These are phyloP conservation scores for Casuarius casuarius DNA, from an alignment of 2,113 vertebrate genomes.

Conservation along the genomic window DNA sequence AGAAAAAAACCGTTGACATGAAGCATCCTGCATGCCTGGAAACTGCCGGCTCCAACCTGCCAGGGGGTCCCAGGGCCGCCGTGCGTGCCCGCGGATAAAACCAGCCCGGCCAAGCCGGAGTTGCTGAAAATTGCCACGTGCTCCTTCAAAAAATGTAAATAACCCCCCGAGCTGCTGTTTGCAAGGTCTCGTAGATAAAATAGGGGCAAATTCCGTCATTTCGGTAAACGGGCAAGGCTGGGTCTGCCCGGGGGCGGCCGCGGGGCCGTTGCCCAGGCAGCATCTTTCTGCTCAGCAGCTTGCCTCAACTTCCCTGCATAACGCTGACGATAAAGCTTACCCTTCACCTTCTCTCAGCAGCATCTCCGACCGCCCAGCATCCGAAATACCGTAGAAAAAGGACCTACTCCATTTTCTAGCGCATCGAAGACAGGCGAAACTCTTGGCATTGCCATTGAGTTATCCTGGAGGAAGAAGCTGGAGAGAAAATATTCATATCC, in stretches of 20 bases:
- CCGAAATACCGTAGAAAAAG: not conserved
- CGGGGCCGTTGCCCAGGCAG: too few relatives aligned
- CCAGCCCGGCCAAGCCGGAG: accelerated
- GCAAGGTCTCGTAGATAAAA: not conserved
- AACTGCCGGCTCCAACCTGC: too few relatives aligned
- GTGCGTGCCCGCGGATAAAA: too few relatives aligned
- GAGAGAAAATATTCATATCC: too few relatives aligned
- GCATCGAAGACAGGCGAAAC: too few relatives aligned
- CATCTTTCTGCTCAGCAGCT: too few relatives aligned
- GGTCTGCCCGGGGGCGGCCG: not conserved
- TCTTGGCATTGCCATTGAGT: too few relatives aligned
- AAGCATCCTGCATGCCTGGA: not conserved
- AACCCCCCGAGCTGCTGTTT: not conserved
- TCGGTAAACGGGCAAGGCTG: not conserved
- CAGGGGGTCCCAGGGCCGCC: too few relatives aligned
- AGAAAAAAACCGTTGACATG: not conserved
- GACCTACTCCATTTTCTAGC: not conserved
- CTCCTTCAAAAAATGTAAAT: not conserved
- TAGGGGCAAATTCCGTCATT: not conserved
- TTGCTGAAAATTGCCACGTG: not conserved
- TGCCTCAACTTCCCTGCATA: not conserved
- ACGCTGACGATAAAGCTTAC: not conserved
- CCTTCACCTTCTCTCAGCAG: not conserved
- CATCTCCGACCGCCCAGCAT: accelerated
- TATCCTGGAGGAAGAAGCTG: too few relatives aligned